Base-by-base conservation (phyloP, 2,113 vertebrate species). In the Apeltes quadracus region DNA sequence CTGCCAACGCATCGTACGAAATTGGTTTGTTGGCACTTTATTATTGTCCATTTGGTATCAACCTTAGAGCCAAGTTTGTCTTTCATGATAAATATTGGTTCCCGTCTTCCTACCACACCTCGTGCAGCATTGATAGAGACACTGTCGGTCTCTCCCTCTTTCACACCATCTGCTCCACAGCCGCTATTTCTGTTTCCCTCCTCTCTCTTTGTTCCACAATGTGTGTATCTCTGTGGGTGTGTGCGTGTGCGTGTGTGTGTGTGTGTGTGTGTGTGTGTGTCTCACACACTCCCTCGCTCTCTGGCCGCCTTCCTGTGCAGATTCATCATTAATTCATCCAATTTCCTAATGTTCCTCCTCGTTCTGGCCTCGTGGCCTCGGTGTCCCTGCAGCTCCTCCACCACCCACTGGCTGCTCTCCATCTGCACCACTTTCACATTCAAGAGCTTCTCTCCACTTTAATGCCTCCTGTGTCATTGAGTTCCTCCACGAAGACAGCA, bases 291-390 rank as follows among this genome's bases (percentile, higher is more conserved):
- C 59, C 58, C 58, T 38, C 76, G 61, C 62, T 25, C 66, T 75
- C 65, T 84, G 75, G 85, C 79, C 53, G 69, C 50, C 73, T 78
- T 77, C 69, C 76, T 84, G 82, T 53, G 50, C 54, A 76, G 68
- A 63, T 82, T 82, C 77, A 90, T 88, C 68, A 84, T 80, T 83
- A 75, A 87, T 90, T 85, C 69, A 85, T 87, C 72, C 78, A 78
- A 78, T 88, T 78, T 78, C 77, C 83, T 76, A 72, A 77, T 77
- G 80, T 76, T 81, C 76, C 72, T 67, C 55, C 56, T 74, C 75
- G 78, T 72, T 67, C 12, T 83, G 20, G 75, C 72, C 81, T 54
- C 80, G 44, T 78, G 81, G 64, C 76, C 76, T 77, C 69, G 23
- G 72, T 67, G 66, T 75, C 67, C 57, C 50, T 23, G 27, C 69